Evolutionary conservation across 2,888 invertebrate genomes (phyloP).

Genomic region (Drosophila macrospina): DNA sequence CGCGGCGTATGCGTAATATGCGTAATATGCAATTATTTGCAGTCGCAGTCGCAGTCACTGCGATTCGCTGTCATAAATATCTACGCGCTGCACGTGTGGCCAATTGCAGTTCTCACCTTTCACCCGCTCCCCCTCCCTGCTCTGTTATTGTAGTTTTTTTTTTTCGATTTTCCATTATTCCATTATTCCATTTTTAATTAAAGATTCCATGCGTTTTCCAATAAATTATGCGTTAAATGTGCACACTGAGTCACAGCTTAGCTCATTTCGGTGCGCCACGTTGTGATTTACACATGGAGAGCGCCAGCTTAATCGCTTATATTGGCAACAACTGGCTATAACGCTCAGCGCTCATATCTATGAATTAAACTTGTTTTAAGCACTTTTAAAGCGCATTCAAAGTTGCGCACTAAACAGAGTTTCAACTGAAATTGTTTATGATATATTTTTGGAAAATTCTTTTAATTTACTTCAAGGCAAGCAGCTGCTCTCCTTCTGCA

Average conservation of each 20-base stretch:
- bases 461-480: no score
- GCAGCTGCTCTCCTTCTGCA: no score
- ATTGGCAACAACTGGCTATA: not conserved
- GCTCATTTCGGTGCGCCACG: slow-evolving; percentile 18
- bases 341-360: not conserved
- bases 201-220: slow-evolving; percentile 49
- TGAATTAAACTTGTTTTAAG: slow-evolving; percentile 6
- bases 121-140: not conserved
- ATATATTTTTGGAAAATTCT: no score
- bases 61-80: slow-evolving; percentile 20
- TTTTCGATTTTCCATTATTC: no score
- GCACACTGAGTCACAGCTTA: slow-evolving; percentile 14
- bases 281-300: slow-evolving; percentile 31
- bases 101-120: not conserved
- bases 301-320: slow-evolving; percentile 1
- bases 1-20: slow-evolving; percentile 63
- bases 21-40: slow-evolving; percentile 67
- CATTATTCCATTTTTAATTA: slow-evolving; percentile 64
- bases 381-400: not conserved
- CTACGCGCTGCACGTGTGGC: slow-evolving; percentile 12
- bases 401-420: not conserved
- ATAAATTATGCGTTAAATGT: slow-evolving; percentile 53
- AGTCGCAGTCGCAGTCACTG: slow-evolving; percentile 33
- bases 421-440: no score
- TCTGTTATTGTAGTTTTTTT: no score